Percentiles rank a stretch among this genome's conserved stretches.
Evolutionary conservation across 92 coral and sea anemone species (phyloP).

Genomic region (Epizoanthus rinbou): DNA sequence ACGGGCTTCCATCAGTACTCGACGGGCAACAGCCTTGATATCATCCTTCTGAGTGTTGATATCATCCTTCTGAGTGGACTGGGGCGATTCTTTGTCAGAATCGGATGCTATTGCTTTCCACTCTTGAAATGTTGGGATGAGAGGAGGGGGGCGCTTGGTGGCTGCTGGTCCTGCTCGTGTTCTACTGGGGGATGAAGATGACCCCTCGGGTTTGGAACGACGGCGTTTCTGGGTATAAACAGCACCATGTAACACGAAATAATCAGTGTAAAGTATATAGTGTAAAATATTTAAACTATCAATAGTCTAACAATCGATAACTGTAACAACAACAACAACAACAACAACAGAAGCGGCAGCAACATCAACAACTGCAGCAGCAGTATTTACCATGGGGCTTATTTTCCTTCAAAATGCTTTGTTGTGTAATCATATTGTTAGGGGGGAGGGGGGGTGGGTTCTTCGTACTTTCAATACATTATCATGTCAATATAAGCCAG

Average conservation of each 20-base stretch:
- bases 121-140: slow-evolving; percentile 83
- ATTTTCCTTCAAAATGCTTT: too few species aligned
- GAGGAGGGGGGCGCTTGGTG: slow-evolving; percentile 60
- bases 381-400: too few species aligned
- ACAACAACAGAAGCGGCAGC: too few species aligned
- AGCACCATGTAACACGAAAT: background rate
- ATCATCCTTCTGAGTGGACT: slow-evolving; percentile 60
- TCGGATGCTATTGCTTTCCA: slow-evolving; percentile 59
- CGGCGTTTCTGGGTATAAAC: slow-evolving; percentile 18
- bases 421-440: too few species aligned
- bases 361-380: too few species aligned
- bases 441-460: too few species aligned
- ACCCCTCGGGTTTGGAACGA: slow-evolving; percentile 8
- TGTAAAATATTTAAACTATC: too few species aligned
- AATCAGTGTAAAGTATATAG: background rate
- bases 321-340: too few species aligned
- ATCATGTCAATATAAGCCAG: too few species aligned
- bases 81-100: slow-evolving; percentile 8
- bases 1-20: slow-evolving; percentile 94
- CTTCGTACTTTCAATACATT: too few species aligned
- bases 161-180: slow-evolving; percentile 50
- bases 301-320: too few species aligned
- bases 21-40: slow-evolving; percentile 84
- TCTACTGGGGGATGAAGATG: slow-evolving; percentile 51
- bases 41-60: slow-evolving; percentile 75